These are phyloP conservation scores for Chascanopsetta lugubris DNA, from an alignment of 2,113 vertebrate species.

Conservation along the genomic window DNA sequence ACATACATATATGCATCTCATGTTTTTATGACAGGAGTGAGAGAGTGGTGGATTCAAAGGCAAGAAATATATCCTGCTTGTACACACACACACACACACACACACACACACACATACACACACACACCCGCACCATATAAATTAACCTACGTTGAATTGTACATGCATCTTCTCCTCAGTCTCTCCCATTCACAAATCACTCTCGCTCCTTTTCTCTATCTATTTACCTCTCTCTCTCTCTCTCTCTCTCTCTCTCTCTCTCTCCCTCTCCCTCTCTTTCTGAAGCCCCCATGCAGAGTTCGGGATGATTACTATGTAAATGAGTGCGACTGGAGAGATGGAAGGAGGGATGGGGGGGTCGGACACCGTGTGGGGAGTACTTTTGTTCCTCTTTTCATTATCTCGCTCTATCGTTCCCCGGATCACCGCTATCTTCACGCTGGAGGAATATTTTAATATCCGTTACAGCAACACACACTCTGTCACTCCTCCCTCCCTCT, in stretches of 20 bases:
- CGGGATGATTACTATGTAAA: conserved; percentile 86
- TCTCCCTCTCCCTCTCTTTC: conserved; percentile 34
- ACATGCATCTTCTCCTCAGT: conserved; percentile 57
- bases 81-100: conserved; percentile 27
- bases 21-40: conserved; percentile 48
- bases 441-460: conserved; percentile 86
- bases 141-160: conserved; percentile 61
- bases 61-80: conserved; percentile 27
- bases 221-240: conserved; percentile 44
- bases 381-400: conserved; percentile 88
- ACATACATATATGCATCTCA: conserved; percentile 44
- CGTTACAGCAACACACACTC: conserved; percentile 77
- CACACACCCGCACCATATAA: conserved; percentile 41
- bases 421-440: conserved; percentile 81
- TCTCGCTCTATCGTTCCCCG: conserved; percentile 83
- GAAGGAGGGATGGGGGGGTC: conserved; percentile 71
- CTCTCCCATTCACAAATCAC: conserved; percentile 74
- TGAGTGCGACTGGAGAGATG: conserved; percentile 79
- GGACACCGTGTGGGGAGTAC: conserved; percentile 78
- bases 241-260: conserved; percentile 37
- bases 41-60: conserved; percentile 20
- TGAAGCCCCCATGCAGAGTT: conserved; percentile 77
- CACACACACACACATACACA: conserved; percentile 21
- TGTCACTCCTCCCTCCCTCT: conserved; percentile 48
- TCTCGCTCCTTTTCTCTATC: conserved; percentile 48